These are phyloP conservation scores for Temnothorax longispinosus DNA, from an alignment of 1,140 invertebrate species.

Conservation along the genomic window DNA sequence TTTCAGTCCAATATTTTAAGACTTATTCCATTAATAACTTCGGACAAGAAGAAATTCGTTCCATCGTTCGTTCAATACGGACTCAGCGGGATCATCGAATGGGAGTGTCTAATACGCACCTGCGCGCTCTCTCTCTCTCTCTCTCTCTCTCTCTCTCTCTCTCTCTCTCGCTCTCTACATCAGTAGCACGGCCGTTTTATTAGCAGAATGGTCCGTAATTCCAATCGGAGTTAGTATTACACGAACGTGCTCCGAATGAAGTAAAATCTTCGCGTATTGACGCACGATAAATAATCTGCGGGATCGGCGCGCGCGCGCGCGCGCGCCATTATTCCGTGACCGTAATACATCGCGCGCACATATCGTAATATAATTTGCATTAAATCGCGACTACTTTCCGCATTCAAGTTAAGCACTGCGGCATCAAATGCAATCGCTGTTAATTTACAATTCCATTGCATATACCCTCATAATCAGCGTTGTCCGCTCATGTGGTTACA, in stretches of 20 bases:
- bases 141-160: neutral
- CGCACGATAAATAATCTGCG: conserved; percentile 52
- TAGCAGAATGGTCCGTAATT: conserved; percentile 55
- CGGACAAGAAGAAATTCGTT: conserved; percentile 20
- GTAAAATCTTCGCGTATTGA: conserved; percentile 56
- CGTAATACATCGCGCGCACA: conserved; percentile 36
- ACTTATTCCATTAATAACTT: neutral
- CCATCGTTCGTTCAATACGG: conserved; percentile 15
- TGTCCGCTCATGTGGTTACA: neutral
- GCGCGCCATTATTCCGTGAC: conserved; percentile 44
- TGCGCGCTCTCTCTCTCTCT: neutral
- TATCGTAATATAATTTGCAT: conserved; percentile 52
- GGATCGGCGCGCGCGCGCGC: neutral
- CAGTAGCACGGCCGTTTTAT: conserved; percentile 30
- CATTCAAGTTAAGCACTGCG: conserved; percentile 34
- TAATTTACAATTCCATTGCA: conserved; percentile 44
- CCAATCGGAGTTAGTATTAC: conserved; percentile 51
- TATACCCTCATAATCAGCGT: conserved; percentile 9
- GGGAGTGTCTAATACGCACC: conserved; percentile 44
- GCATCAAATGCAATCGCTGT: conserved; percentile 30
- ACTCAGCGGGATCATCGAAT: conserved; percentile 17
- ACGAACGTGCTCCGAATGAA: conserved; percentile 40
- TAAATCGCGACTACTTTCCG: conserved; percentile 35
- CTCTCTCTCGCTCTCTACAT: neutral
- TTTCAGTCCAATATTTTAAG: conserved; percentile 2